phyloP scores from a whole-genome alignment of 2,113 vertebrate genomes.

The Phalacrocorax aristotelis region DNA sequence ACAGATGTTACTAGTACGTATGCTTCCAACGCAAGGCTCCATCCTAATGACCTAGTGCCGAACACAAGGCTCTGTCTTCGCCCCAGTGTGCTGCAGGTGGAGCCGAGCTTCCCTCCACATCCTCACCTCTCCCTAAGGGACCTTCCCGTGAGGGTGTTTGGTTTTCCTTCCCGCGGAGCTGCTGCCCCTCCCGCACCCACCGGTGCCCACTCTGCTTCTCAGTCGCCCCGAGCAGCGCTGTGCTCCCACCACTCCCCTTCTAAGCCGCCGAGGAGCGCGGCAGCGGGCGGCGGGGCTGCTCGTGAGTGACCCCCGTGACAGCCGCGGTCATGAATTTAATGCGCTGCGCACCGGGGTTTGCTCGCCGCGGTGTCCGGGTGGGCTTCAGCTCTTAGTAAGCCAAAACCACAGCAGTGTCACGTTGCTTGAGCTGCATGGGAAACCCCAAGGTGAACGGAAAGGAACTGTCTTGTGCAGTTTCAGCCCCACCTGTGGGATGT shows the following conservation, averaged over 20 bases:
- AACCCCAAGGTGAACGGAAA: background rate
- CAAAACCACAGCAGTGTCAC: background rate
- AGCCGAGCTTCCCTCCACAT: background rate
- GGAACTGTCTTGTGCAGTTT: accelerated
- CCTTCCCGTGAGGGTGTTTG: accelerated
- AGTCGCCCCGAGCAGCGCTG: background rate
- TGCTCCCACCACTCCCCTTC: background rate
- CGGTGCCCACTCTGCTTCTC: background rate
- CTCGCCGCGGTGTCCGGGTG: accelerated
- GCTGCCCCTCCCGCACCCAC: background rate
- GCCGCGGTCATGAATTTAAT: background rate
- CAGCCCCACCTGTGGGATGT: accelerated
- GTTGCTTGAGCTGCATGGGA: background rate
- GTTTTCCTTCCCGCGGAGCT: background rate
- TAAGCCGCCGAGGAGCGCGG: background rate
- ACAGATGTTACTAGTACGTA: accelerated
- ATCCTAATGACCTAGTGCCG: accelerated
- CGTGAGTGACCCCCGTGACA: accelerated
- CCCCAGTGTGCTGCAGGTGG: accelerated
- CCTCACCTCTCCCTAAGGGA: background rate
- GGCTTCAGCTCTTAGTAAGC: background rate
- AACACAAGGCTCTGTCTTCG: accelerated
- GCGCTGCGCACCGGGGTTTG: accelerated
- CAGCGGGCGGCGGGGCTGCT: background rate
- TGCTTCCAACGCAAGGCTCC: background rate